Conservation (phyloP, 2,113 vertebrate species). For the Cheilinus undulatus region DNA sequence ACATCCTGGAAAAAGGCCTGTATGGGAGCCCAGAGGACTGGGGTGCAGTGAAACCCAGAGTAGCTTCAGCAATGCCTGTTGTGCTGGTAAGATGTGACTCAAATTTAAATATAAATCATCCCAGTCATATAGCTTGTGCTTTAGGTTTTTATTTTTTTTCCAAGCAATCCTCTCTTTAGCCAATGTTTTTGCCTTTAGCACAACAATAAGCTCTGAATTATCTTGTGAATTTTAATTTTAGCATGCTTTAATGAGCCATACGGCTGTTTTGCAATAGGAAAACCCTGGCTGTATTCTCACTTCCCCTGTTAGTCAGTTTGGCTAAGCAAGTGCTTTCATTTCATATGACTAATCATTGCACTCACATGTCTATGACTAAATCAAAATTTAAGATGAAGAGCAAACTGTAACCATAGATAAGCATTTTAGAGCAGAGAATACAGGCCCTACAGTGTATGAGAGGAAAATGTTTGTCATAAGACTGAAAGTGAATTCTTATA, state of each 20-base stretch:
- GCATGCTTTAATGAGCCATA: not conserved
- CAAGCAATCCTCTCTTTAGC: no score
- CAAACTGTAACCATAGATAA: not conserved
- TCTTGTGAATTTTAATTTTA: not conserved
- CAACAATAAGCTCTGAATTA: not conserved
- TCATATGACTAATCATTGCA: constrained; percentile 35
- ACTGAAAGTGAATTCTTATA: constrained; percentile 23
- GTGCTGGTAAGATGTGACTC: constrained; percentile 84
- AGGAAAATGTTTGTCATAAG: constrained; percentile 51
- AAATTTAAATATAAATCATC: not conserved
- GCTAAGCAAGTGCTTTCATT: not conserved
- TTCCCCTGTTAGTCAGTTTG: constrained; percentile 23
- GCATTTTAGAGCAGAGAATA: constrained; percentile 6
- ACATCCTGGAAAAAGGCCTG: constrained; percentile 91
- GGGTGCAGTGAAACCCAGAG: constrained; percentile 85
- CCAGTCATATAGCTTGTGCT: not conserved
- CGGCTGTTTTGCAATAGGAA: not conserved
- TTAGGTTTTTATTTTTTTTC: not conserved
- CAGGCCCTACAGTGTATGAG: not conserved
- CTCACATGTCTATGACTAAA: constrained; percentile 5
- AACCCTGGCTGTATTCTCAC: constrained; percentile 29
- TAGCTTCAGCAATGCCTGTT: constrained; percentile 90
- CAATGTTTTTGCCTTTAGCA: no score
- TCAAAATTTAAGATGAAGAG: not conserved
- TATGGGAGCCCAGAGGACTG: constrained; percentile 91